Evolutionary conservation across 2,888 invertebrate genomes (phyloP).

Genomic region (Cantharis rufa): DNA sequence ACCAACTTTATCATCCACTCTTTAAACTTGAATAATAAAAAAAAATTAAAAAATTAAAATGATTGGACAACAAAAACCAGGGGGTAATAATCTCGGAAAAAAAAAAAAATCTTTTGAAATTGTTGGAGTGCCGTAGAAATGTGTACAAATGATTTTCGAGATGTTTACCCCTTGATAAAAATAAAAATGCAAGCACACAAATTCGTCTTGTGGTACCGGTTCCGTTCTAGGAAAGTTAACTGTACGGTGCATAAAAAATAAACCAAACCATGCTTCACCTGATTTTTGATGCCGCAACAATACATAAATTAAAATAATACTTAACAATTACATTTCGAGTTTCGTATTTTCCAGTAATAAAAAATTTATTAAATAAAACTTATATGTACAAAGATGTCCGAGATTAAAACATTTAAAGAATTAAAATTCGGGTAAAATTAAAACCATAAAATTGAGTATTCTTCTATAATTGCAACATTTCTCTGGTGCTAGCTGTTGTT

Average conservation of each 20-base stretch:
- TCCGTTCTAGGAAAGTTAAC: not conserved
- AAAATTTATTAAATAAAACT: not conserved
- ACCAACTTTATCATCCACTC: not conserved
- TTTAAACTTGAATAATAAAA: not conserved
- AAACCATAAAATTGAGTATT: not conserved
- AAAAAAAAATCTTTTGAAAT: no score
- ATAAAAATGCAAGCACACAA: not conserved
- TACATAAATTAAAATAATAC: not conserved
- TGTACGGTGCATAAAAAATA: no score
- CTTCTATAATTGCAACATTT: not conserved
- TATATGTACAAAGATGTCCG: not conserved
- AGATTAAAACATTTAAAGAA: not conserved
- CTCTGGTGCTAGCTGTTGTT: not conserved
- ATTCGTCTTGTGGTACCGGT: not conserved
- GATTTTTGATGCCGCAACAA: not conserved
- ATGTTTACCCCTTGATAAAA: no score
- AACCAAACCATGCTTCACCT: not conserved
- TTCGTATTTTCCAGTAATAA: not conserved
- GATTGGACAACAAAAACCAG: no score
- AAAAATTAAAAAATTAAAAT: not conserved
- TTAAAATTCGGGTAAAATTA: not conserved
- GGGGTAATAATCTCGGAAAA: no score
- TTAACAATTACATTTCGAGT: not conserved
- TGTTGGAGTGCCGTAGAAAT: no score
- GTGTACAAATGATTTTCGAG: no score